Base-by-base conservation (phyloP, 2,113 vertebrate genomes). In the Seriola dumerili region DNA sequence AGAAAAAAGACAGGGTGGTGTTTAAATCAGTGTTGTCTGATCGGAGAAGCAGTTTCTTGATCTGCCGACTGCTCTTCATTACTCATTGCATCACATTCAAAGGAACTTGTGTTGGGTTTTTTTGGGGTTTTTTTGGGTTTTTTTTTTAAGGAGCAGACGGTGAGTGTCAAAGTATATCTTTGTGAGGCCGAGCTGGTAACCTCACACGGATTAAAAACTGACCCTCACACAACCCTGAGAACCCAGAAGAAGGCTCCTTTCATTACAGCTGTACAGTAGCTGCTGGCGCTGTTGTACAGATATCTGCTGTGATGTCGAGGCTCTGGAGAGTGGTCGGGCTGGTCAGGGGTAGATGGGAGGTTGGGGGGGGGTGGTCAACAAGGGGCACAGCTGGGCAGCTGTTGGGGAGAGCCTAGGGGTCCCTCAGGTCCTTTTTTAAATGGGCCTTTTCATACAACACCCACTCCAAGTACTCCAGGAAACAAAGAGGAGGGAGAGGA, bases 361-460 rank as follows among this genome's bases (percentile, higher is more conserved):
- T 32, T 61, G 29, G 32, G 77, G 64, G 32, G 1, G n/a, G n/a
- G 13, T 11, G 75, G 68, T 72, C 54, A 76, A 76, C 83, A 69
- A 74, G 85, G 54, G 77, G 76, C 84, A 89, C 90, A 91, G 87
- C 91, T 92, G 92, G 88, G 78, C 89, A 93, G 89, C 89, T 92
- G 91, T 79, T 93, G 38, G 77, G 50, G 79, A 75, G 87, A 40
- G 64, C 58, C 50, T 4, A 50, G 54, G 57, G 57, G 81, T 89
- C 90, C 85, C 89, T 76, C 69, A 71, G 76, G 86, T 88, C 89
- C 80, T 85, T 89, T 90, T 78, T 90, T 78, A 91, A 92, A 91
- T 84, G 74, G 80, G 84, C 67, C 87, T 87, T 85, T 88, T 92
- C 90, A 91, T 84, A 84, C 91, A 91, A 89, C 90, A 88, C 85